A percentile compares a stretch with the other conserved stretches of the same genome.
These are phyloP conservation scores for Centropus unirufus DNA, from an alignment of 2,113 vertebrate species.

Conservation along the genomic window DNA sequence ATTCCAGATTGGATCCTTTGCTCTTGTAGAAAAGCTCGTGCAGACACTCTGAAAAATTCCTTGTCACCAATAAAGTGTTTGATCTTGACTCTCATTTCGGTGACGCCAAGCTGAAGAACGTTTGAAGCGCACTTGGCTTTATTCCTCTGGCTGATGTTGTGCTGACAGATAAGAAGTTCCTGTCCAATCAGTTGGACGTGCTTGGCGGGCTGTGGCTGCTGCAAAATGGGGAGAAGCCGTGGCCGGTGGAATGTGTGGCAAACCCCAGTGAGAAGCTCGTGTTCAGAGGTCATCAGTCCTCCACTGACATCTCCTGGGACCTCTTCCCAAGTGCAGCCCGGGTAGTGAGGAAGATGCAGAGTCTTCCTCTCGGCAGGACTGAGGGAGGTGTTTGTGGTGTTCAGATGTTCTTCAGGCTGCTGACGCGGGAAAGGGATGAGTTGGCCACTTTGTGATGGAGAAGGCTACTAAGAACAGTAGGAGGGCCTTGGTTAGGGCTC, in stretches of 20 bases:
- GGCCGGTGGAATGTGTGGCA: neutral
- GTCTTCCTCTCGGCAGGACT: neutral
- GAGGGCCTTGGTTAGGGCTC: neutral
- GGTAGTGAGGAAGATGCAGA: neutral
- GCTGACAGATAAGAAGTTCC: neutral
- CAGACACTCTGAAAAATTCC: fast-evolving
- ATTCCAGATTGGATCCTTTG: fast-evolving
- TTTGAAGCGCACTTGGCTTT: neutral
- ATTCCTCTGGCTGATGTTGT: neutral
- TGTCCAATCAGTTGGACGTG: neutral
- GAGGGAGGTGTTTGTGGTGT: neutral
- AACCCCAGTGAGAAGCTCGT: neutral
- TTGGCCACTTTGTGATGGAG: neutral
- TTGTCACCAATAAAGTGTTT: neutral
- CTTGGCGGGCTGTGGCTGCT: neutral
- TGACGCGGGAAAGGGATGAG: fast-evolving
- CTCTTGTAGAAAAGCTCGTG: neutral
- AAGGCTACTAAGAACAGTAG: neutral
- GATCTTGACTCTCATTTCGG: neutral
- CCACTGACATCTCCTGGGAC: neutral
- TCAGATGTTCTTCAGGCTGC: neutral
- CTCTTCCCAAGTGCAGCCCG: neutral
- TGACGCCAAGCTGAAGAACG: neutral
- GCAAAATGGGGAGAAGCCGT: neutral
- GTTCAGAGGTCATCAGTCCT: neutral